phyloP scores from a whole-genome alignment of 2,888 invertebrate species.

The Halictus quadricinctus region DNA sequence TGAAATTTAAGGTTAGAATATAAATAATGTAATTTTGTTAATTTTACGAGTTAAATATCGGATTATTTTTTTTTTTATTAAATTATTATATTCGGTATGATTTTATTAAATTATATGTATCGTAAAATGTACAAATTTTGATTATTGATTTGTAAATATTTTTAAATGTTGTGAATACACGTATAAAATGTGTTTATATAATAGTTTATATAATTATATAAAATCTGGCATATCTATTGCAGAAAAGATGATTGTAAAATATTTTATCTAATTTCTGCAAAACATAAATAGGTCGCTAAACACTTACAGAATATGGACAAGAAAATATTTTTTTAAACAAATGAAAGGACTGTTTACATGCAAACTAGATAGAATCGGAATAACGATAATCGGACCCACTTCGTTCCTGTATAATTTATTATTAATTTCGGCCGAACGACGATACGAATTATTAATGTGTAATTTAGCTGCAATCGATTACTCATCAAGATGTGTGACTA shows the following conservation, averaged over 20 bases:
- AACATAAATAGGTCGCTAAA: not conserved
- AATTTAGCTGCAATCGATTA: slow-evolving; percentile 14
- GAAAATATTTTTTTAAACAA: not conserved
- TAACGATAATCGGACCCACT: not conserved
- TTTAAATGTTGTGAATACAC: not conserved
- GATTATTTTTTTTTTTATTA: not conserved
- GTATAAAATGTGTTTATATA: too few relatives aligned
- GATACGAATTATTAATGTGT: not conserved
- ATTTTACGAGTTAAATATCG: not conserved
- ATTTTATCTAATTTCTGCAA: not conserved
- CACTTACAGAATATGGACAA: not conserved
- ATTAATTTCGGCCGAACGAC: not conserved
- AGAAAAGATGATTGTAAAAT: not conserved
- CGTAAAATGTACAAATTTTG: not conserved
- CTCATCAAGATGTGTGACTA: not conserved
- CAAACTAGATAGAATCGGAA: not conserved
- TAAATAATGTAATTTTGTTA: not conserved
- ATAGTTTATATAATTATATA: too few relatives aligned
- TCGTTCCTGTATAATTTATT: not conserved
- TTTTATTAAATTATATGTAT: not conserved
- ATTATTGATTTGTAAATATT: not conserved
- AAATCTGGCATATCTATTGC: too few relatives aligned
- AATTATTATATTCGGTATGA: not conserved
- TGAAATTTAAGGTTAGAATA: not conserved
- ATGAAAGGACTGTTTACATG: not conserved